Conservation (phyloP, 92 coral and sea anemone genomes). For the Meandrina meandrites region DNA sequence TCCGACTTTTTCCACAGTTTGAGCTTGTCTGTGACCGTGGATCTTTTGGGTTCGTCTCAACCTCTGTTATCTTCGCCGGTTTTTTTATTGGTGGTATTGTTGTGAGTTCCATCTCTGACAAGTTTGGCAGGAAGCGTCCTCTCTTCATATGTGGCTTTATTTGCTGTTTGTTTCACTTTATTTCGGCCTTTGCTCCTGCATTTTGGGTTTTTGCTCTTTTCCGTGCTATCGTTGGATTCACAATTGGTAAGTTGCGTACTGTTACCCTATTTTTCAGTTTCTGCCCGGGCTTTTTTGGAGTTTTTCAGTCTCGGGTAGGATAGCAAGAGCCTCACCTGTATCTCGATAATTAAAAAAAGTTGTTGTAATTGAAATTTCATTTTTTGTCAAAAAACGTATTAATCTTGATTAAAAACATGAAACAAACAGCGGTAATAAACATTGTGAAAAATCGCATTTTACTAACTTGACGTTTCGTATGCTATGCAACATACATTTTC, state of each 20-base stretch:
- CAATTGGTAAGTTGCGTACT: constrained; percentile 65
- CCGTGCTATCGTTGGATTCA: constrained; percentile 77
- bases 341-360: no score
- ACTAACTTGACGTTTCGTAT: no score
- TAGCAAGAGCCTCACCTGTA: no score
- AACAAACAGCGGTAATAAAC: no score
- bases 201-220: constrained; percentile 84
- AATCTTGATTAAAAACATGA: no score
- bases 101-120: constrained; percentile 80
- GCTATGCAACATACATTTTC: no score
- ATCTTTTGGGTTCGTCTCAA: constrained; percentile 71
- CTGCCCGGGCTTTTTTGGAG: not conserved
- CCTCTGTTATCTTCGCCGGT: constrained; percentile 83
- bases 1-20: constrained; percentile 58
- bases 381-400: no score
- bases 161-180: constrained; percentile 52
- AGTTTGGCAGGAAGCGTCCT: constrained; percentile 77
- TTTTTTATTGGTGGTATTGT: constrained; percentile 75
- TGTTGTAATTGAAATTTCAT: no score
- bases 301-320: no score
- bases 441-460: no score
- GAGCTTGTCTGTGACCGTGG: constrained; percentile 91
- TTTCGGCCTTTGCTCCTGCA: constrained; percentile 68
- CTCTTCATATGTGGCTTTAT: constrained; percentile 63
- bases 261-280: not conserved